A percentile compares a stretch with the other conserved stretches of the same genome.
Evolutionary conservation across 2,888 invertebrate genomes (phyloP).

Genomic region (Eristalis pertinax): DNA sequence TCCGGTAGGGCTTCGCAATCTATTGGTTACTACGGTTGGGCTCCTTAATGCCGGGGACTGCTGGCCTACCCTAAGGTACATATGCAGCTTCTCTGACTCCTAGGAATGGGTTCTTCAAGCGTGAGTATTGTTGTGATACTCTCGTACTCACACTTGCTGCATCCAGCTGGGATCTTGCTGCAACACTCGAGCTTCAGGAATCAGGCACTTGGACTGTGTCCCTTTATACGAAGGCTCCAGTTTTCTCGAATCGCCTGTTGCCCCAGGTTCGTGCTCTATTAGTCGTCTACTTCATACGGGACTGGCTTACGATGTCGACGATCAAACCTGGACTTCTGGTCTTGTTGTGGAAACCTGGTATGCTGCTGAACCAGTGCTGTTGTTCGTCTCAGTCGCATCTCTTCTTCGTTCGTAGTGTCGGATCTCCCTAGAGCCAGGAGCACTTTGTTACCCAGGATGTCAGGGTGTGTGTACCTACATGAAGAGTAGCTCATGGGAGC

Average conservation of each 20-base stretch:
- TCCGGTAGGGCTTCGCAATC: no score
- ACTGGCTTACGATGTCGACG: slow-evolving; percentile 10
- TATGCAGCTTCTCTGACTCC: no score
- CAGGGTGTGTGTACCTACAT: neutral
- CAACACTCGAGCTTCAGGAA: no score
- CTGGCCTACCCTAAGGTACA: no score
- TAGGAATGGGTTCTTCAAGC: no score
- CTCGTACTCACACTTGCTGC: no score
- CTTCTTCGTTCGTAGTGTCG: neutral
- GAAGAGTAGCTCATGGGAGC: slow-evolving; percentile 1
- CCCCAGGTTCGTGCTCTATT: slow-evolving; percentile 2
- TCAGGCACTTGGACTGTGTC: no score
- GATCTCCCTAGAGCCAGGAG: neutral
- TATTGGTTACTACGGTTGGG: no score
- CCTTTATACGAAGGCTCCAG: slow-evolving; percentile 73
- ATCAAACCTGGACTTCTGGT: slow-evolving; percentile 12
- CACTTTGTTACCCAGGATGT: slow-evolving; percentile 12
- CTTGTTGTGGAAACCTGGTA: no score
- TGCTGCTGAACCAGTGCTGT: neutral
- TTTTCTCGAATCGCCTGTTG: slow-evolving; percentile 68
- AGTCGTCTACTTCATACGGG: neutral
- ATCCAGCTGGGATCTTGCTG: no score
- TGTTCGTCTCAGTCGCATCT: neutral
- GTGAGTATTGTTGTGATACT: no score
- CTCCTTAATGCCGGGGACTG: no score